These are phyloP conservation scores for Dicrurus megarhynchus DNA, from an alignment of 2,113 vertebrate species.

Conservation along the genomic window DNA sequence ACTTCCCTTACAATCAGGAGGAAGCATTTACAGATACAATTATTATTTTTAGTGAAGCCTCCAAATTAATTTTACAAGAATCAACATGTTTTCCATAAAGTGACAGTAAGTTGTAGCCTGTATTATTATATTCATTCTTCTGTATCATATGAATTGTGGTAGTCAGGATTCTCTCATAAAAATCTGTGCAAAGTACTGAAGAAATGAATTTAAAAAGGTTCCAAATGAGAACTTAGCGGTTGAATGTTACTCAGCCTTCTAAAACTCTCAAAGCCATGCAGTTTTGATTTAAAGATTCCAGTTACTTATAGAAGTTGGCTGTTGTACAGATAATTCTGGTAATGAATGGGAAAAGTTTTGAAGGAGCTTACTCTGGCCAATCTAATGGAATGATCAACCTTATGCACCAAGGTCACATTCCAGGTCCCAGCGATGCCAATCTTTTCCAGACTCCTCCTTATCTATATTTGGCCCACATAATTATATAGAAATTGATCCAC, in stretches of 20 bases:
- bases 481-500: constrained; percentile 60
- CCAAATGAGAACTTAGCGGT: not conserved
- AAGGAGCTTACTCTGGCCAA: not conserved
- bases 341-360: not conserved
- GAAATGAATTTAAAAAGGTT: not conserved
- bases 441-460: constrained; percentile 58
- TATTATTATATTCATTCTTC: not conserved
- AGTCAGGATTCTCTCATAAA: not conserved
- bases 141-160: not conserved
- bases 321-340: not conserved
- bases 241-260: not conserved
- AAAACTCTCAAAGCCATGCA: not conserved
- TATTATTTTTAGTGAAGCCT: not conserved
- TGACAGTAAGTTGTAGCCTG: not conserved
- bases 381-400: constrained; percentile 1
- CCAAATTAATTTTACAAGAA: not conserved
- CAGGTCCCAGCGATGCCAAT: constrained; percentile 15
- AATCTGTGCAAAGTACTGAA: not conserved
- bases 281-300: not conserved
- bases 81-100: not conserved
- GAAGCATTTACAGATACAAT: not conserved
- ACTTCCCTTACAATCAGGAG: not conserved
- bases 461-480: constrained; percentile 56
- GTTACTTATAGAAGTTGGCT: not conserved
- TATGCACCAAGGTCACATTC: constrained; percentile 39